These are phyloP conservation scores for Triplophysa siluroides DNA, from an alignment of 2,113 vertebrate genomes.

Conservation along the genomic window DNA sequence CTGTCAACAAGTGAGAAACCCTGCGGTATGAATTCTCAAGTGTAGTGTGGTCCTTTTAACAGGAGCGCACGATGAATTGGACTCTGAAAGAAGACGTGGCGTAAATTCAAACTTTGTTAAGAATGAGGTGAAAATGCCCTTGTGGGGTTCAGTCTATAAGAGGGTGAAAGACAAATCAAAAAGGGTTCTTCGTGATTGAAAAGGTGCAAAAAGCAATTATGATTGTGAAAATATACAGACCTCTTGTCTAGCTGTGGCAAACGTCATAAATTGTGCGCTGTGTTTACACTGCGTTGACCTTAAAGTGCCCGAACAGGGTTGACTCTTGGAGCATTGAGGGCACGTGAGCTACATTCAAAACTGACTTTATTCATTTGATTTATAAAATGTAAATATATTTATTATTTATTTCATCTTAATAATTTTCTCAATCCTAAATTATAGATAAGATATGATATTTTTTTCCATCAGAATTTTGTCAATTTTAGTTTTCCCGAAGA, in stretches of 20 bases:
- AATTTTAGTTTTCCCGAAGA: no score
- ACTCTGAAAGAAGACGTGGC: conserved; percentile 25
- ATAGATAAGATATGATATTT: no score
- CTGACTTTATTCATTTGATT: no score
- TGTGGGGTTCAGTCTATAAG: conserved; percentile 8
- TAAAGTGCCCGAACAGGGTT: background rate
- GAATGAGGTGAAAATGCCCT: conserved; percentile 35
- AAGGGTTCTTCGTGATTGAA: conserved; percentile 69
- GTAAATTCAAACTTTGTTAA: conserved; percentile 30
- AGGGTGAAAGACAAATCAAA: conserved; percentile 58
- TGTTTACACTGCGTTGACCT: conserved; percentile 70
- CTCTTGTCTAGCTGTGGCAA: conserved; percentile 68
- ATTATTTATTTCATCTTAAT: no score
- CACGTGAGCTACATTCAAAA: no score
- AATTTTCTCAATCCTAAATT: no score
- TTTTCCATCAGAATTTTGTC: no score
- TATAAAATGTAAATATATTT: no score
- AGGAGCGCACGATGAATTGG: background rate
- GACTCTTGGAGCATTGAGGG: background rate
- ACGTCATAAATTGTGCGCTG: conserved; percentile 72
- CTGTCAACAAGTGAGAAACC: conserved; percentile 71
- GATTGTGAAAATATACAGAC: conserved; percentile 75
- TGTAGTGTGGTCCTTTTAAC: conserved; percentile 31
- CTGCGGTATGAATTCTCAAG: conserved; percentile 9
- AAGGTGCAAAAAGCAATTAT: conserved; percentile 78